Evolutionary conservation across 2,113 vertebrate genomes (phyloP).

Genomic region (Butorides virescens): DNA sequence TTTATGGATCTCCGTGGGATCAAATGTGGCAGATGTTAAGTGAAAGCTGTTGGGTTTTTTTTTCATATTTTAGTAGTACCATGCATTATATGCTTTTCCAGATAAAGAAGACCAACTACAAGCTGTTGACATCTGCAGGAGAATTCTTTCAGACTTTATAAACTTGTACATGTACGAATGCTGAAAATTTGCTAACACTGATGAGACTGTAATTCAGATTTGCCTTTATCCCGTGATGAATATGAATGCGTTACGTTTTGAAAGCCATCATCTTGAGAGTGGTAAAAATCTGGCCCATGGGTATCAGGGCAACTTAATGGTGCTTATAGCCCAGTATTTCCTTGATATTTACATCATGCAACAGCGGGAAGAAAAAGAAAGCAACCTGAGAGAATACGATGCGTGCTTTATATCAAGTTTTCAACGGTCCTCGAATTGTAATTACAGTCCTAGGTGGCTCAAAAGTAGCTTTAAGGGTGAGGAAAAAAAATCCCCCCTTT

Average conservation of each 20-base stretch:
- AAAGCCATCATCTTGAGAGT: neutral
- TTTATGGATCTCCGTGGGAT: neutral
- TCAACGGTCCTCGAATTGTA: neutral
- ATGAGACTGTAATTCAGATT: neutral
- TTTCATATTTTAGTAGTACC: neutral
- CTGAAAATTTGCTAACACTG: neutral
- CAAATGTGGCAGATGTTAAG: neutral
- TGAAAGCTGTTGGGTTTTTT: neutral
- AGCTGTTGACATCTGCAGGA: neutral
- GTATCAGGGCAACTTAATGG: neutral
- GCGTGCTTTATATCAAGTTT: neutral
- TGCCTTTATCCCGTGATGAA: neutral
- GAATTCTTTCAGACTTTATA: neutral
- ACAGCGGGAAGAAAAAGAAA: neutral
- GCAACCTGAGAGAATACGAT: rapidly evolving
- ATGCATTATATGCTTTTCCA: neutral
- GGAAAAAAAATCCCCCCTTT: rapidly evolving
- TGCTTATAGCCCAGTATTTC: neutral
- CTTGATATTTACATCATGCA: rapidly evolving
- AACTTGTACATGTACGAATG: neutral
- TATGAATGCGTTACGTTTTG: neutral
- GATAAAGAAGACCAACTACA: neutral
- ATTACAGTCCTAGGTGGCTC: rapidly evolving
- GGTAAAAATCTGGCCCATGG: neutral
- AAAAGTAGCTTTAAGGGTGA: neutral